Percentiles rank a stretch among this genome's conserved stretches.
These are phyloP conservation scores for Sebastes cheni DNA, from an alignment of 2,797 vertebrate species.

Conservation along the genomic window DNA sequence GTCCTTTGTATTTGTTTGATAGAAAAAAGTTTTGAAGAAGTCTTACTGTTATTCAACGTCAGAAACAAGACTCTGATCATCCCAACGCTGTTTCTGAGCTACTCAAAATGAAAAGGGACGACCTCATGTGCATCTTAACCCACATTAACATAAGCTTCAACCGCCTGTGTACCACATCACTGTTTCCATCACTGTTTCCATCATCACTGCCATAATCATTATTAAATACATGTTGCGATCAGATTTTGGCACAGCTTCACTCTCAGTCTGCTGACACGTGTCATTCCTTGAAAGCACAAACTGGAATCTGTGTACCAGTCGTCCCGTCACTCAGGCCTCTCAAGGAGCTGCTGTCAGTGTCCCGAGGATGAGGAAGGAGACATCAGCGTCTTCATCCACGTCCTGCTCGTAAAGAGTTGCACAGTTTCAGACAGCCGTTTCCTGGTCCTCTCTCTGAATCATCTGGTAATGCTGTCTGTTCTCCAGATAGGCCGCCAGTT, in stretches of 20 bases:
- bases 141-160: no score
- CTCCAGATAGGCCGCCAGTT: constrained; percentile 94
- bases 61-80: not conserved
- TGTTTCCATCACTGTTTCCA: not conserved
- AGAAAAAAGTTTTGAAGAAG: not conserved
- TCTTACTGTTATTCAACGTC: not conserved
- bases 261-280: not conserved
- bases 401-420: not conserved
- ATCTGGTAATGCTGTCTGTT: constrained; percentile 97
- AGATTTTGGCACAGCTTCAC: constrained; percentile 19
- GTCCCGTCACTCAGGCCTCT: not conserved
- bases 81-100: not conserved
- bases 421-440: constrained; percentile 89
- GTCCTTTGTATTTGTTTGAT: not conserved
- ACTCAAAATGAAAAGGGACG: not conserved
- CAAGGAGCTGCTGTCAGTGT: not conserved
- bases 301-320: not conserved
- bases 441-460: constrained; percentile 96
- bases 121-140: not conserved
- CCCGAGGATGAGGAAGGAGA: not conserved
- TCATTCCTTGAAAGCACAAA: not conserved
- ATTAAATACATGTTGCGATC: not conserved
- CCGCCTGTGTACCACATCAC: not conserved
- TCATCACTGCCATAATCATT: not conserved
- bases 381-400: not conserved